phyloP scores from a whole-genome alignment of 2,888 invertebrate species.

The Sarcophaga caerulescens region DNA sequence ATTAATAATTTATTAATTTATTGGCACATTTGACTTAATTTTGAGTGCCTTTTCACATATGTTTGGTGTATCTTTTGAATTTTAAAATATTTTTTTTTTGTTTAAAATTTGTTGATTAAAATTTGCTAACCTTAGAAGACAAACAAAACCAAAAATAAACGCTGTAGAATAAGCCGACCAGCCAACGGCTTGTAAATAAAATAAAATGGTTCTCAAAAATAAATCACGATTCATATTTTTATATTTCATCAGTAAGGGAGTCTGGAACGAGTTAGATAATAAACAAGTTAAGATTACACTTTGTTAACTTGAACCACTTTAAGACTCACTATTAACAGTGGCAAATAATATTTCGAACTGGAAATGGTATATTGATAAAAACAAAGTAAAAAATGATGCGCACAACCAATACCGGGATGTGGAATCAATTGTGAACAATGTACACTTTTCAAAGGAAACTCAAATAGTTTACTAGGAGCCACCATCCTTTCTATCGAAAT shows the following conservation, averaged over 20 bases:
- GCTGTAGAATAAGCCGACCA: slow-evolving; percentile 67
- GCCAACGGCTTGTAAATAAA: slow-evolving; percentile 70
- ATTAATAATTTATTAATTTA: no score
- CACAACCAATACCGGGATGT: slow-evolving; percentile 66
- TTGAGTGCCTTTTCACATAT: no score
- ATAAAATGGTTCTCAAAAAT: slow-evolving; percentile 65
- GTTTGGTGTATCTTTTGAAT: no score
- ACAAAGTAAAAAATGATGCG: slow-evolving; percentile 47
- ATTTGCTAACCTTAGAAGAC: slow-evolving; percentile 71
- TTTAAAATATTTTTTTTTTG: no score
- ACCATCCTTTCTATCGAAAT: slow-evolving; percentile 54
- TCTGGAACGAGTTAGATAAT: slow-evolving; percentile 47
- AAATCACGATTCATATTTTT: slow-evolving; percentile 63
- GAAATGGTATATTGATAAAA: slow-evolving; percentile 24
- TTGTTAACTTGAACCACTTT: neutral
- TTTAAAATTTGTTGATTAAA: neutral
- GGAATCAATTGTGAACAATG: slow-evolving; percentile 64
- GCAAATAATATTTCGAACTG: slow-evolving; percentile 72
- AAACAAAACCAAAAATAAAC: slow-evolving; percentile 65
- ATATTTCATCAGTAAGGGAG: slow-evolving; percentile 70
- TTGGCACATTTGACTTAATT: no score
- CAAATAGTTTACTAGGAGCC: slow-evolving; percentile 64
- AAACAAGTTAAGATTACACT: neutral
- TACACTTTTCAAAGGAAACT: slow-evolving; percentile 41
- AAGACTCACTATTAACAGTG: slow-evolving; percentile 71